Evolutionary conservation across 2,797 vertebrate species (phyloP), one percentile per base, ranked within the genome.

Genomic region (Sitta carolinensis): DNA sequence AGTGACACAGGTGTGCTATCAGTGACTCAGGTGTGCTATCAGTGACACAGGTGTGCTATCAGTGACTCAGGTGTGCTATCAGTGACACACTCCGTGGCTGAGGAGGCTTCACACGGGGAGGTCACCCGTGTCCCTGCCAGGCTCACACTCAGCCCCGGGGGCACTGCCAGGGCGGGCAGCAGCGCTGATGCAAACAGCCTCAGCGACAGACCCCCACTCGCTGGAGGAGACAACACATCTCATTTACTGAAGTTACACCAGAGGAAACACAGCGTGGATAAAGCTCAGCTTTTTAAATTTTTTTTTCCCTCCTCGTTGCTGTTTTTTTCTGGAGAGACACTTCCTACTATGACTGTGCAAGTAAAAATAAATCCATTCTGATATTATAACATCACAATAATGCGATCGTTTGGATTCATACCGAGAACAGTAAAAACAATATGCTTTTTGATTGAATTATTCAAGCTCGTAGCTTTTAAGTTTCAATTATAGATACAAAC

Each of bases 361-460:
- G 93, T 82, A 81, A 94, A 93, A 94, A 96, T 79, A 96, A 97
- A 97, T 95, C 82, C 88, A 79, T 97, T 93, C 70, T 95, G 96
- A 95, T 96, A 92, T 93, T 94, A 78, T 79, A 96, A 86, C 90
- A 94, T 80, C 90, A 89, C 91, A 94, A 96, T 95, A 97, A 96
- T 94, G 92, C n/a, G 91, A 95, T 96, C 93, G 45, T 97, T 97
- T 97, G 93, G 94, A 97, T 97, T 96, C 96, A 95, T 96, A 92
- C 82, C 12, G 91, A 93, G 94, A 95, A 95, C 90, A 86, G 95
- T 92, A 95, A 96, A 97, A 97, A 92, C 96, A 96, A 96, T 96
- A 96, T 95, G 96, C 66, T 96, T 97, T 97, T 95, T 95, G 95
- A 97, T 95, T 96, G 90, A 97, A 97, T 96, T 96, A 96, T 96